Evolutionary conservation across 2,797 vertebrate species (phyloP), one percentile per base, ranked within the genome.

Genomic region (Parambassis ranga): DNA sequence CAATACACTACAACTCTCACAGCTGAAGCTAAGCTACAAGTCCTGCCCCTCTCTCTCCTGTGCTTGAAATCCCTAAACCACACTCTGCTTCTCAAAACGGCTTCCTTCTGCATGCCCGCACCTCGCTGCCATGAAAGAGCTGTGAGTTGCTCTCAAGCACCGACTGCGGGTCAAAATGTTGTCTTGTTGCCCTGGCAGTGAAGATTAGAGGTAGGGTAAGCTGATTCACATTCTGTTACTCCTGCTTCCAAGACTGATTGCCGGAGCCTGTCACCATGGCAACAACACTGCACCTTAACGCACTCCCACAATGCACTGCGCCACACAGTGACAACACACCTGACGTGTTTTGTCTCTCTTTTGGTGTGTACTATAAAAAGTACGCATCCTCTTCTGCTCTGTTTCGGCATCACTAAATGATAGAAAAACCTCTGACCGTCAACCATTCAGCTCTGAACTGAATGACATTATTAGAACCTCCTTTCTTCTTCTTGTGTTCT

Each of bases 261-360:
- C 61, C 50, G 42, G 76, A 63, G 77, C 77, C 52, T 58, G 79
- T 87, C 83, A 31, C 84, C 75, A 83, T 90, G 77, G 86, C 77
- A 88, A 90, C 88, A 82, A 67, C 83, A 55, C 79, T 77, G 75
- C 81, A 76, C 66, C 76, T 78, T 64, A 65, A 70, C 48, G 4
- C 52, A 26, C 44, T 81, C 71, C 77, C 79, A 83, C 52, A 76
- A 76, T 77, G 75, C 78, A 79, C 52, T 28, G 69, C 68, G 59
- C 58, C 5, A 20, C 56, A 65, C 51, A 62, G 46, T 31, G 49
- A 71, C 70, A 16, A 69, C 68, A 75, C 72, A 83, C 79, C 84
- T 82, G 76, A 78, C 50, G 42, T 59, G 8, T 39, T 28, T 26
- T 23, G 4, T 36, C 18, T 44, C 37, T 51, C 58, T 65, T 15